Conservation (phyloP, 2,888 invertebrate species). For the Trachelus iudaicus region DNA sequence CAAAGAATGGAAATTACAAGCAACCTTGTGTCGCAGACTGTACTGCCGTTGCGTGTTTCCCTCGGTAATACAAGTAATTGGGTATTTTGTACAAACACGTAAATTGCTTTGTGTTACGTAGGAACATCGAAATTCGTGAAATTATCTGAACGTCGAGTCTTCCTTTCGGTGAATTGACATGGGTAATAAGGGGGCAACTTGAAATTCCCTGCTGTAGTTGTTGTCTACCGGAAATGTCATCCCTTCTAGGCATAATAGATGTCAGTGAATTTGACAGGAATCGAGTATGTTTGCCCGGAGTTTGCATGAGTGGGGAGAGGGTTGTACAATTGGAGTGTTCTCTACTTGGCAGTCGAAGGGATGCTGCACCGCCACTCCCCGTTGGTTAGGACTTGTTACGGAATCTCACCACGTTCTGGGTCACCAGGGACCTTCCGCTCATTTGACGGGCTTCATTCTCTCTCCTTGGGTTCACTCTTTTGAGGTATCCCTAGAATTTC, state of each 20-base stretch:
- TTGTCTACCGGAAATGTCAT: not conserved
- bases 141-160: no score
- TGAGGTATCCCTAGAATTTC: conserved; percentile 2
- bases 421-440: not conserved
- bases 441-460: not conserved
- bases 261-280: not conserved
- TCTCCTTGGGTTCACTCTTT: not conserved
- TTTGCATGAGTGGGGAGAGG: not conserved
- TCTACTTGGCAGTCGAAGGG: conserved; percentile 22
- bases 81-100: not conserved
- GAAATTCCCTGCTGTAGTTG: not conserved
- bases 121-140: no score
- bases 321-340: conserved; percentile 18
- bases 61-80: not conserved
- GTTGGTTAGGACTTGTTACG: not conserved
- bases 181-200: not conserved
- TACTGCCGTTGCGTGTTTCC: not conserved
- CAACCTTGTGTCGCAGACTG: not conserved
- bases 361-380: conserved; percentile 7
- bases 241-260: not conserved
- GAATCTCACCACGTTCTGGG: not conserved
- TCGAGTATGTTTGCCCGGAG: not conserved
- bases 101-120: not conserved
- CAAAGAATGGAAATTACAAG: not conserved
- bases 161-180: no score